Evolutionary conservation across 92 coral and sea anemone genomes (phyloP).

Genomic region (Parazoanthus atlanticus): DNA sequence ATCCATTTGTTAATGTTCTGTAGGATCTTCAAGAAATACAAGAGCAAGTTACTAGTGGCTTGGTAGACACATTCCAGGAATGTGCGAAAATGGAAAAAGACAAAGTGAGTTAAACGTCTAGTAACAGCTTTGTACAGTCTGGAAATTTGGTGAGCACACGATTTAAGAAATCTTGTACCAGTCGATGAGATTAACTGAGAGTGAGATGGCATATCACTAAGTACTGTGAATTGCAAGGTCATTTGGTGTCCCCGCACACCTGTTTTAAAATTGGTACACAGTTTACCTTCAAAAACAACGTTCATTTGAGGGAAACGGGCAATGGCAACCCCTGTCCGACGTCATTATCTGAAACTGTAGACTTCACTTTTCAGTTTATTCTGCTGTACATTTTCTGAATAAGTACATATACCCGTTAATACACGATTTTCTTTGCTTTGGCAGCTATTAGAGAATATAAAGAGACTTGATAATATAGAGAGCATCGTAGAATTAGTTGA

Average conservation of each 20-base stretch:
- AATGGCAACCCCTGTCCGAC: neutral
- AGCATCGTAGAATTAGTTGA: slow-evolving; percentile 72
- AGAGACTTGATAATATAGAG: slow-evolving; percentile 71
- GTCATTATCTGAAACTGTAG: neutral
- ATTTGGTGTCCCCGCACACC: no score
- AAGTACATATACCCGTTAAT: neutral
- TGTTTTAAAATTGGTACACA: no score
- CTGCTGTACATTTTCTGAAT: neutral
- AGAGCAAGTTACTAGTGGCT: slow-evolving; percentile 71
- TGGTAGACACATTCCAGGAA: slow-evolving; percentile 68
- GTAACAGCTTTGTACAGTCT: neutral
- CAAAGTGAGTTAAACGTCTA: slow-evolving; percentile 55
- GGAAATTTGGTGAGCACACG: neutral
- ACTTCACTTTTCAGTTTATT: neutral
- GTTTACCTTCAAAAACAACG: neutral
- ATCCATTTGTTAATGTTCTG: neutral
- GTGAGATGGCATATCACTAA: neutral
- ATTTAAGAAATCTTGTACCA: neutral
- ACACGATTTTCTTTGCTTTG: neutral
- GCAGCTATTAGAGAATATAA: slow-evolving; percentile 67
- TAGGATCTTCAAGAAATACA: slow-evolving; percentile 85
- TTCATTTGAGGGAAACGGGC: neutral
- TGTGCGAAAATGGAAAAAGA: slow-evolving; percentile 80
- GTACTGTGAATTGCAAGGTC: no score
- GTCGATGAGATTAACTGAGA: neutral